Conservation (phyloP, 2,888 invertebrate species). For the Callosobruchus maculatus region DNA sequence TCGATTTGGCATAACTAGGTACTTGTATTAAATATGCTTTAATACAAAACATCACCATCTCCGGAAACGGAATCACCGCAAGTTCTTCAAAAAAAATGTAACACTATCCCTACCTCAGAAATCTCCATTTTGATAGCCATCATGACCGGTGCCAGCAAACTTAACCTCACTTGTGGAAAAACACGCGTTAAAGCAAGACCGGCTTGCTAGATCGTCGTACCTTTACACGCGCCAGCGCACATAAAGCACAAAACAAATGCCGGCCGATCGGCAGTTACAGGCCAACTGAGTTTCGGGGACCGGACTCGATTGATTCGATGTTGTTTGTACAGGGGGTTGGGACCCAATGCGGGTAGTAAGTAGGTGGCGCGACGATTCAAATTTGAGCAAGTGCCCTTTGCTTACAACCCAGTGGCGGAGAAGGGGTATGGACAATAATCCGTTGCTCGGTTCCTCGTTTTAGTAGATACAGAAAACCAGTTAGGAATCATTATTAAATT, state of each 20-base stretch:
- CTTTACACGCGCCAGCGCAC: background rate
- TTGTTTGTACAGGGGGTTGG: background rate
- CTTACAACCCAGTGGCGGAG: background rate
- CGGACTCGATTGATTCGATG: background rate
- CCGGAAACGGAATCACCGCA: too few species aligned
- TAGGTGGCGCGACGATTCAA: background rate
- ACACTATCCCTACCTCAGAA: conserved; percentile 36
- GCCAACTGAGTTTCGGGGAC: background rate
- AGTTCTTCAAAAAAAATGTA: too few species aligned
- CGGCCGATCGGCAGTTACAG: background rate
- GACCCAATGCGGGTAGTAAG: background rate
- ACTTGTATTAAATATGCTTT: too few species aligned
- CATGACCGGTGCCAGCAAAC: conserved; percentile 5
- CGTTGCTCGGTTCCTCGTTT: too few species aligned
- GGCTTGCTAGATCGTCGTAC: background rate
- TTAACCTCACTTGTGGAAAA: conserved; percentile 18
- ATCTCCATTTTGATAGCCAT: conserved; percentile 29
- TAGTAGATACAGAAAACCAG: too few species aligned
- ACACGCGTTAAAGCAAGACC: background rate
- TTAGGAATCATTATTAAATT: too few species aligned
- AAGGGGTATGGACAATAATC: background rate
- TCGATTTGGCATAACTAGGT: too few species aligned
- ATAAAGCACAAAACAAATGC: background rate
- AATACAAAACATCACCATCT: too few species aligned
- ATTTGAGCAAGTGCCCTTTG: background rate